phyloP scores from a whole-genome alignment of 2,113 vertebrate genomes.

The Lichenostomus cassidix region DNA sequence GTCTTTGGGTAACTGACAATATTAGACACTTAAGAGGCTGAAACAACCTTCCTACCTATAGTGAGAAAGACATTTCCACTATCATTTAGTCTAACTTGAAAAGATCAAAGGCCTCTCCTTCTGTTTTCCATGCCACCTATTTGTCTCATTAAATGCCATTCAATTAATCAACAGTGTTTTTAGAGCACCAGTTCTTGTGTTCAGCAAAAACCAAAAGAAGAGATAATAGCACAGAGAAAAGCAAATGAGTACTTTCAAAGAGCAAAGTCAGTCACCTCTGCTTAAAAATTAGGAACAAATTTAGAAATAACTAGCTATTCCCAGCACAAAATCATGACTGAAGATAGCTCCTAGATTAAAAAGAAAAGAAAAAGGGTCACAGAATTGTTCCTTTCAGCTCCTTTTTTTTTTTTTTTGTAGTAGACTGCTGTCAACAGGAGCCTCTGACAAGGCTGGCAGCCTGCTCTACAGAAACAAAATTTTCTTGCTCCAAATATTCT shows the following conservation, averaged over 20 bases:
- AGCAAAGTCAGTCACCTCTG: not conserved
- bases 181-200: constrained; percentile 1
- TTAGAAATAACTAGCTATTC: not conserved
- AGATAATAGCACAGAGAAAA: not conserved
- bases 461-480: not conserved
- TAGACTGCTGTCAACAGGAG: not conserved
- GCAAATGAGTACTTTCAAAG: not conserved
- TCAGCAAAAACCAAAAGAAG: not conserved
- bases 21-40: constrained; percentile 7
- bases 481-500: not conserved
- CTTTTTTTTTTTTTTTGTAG: not conserved
- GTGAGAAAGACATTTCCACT: constrained; percentile 32
- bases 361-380: not conserved
- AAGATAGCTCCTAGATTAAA: not conserved
- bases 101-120: constrained; percentile 30
- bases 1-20: constrained; percentile 29
- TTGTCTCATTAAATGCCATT: constrained; percentile 17
- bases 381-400: not conserved
- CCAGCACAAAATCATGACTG: not conserved
- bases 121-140: not conserved
- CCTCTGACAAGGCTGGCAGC: not conserved
- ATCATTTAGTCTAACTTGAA: constrained; percentile 31
- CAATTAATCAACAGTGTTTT: not conserved
- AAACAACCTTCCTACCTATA: constrained; percentile 1
- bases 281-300: not conserved